Base-by-base conservation (phyloP, 2,797 vertebrate species). In the Geotrypetes seraphini region DNA sequence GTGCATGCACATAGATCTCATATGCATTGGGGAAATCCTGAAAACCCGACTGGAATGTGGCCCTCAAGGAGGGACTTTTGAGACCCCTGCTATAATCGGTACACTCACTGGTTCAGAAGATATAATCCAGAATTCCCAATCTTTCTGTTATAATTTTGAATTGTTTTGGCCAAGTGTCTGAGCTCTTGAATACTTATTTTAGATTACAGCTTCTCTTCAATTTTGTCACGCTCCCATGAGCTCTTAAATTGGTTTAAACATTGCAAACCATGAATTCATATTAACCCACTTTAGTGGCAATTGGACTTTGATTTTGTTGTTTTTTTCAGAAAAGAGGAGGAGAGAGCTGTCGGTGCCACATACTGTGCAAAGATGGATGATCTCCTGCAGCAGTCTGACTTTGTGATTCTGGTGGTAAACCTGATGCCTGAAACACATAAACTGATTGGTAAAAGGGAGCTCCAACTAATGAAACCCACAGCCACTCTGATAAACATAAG, bases 371-470 rank as follows among this genome's bases (percentile, higher is more conserved):
- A 62, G 24, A 63, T 83, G 43, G 82, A 81, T 1, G 68, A 88
- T 28, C 67, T 91, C 42, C 80, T 91, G 18, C 68, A 14, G 43
- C 47, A 61, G 32, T 75, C 84, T 0, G 89, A 91, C 63, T 91
- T 86, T 19, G 78, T 90, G 15, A 39, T 85, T 44, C 18, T 89
- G 24, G 50, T 50, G 2, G 51, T 82, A 18, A 72, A 17, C 16
- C 58, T 91, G 39, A 83, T 59, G 2, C 58, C 79, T 12, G 64
- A 84, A 32, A 86, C 79, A 13, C 48, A 5, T 1, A 62, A 59
- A 17, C 37, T 87, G 26, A 83, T 88, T 6, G 53, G 84, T 19
- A 70, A 50, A 60, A 75, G 63, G 33, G 73, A 90, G 39, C 57
- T 87, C 33, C 43, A 51, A 11, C 55, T 81, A 31, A 87, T 87